phyloP scores from a whole-genome alignment of 2,888 invertebrate species.

The Eristalis tenax region DNA sequence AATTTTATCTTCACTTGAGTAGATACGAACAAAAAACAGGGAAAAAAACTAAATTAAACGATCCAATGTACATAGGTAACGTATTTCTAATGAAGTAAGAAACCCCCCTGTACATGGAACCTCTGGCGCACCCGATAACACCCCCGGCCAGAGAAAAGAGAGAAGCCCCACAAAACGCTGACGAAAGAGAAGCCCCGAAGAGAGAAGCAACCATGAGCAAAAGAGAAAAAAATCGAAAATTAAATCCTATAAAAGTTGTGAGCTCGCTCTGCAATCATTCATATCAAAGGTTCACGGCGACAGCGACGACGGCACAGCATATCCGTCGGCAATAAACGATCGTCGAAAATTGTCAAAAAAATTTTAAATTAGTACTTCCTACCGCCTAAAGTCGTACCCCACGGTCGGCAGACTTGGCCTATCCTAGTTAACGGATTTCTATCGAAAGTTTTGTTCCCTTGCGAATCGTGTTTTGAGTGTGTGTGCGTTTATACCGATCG shows the following conservation, averaged over 20 bases:
- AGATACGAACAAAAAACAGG: background rate
- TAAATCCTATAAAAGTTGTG: slow-evolving; percentile 69
- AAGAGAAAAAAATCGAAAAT: slow-evolving; percentile 65
- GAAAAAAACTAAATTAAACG: background rate
- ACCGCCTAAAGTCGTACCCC: background rate
- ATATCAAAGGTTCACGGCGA: slow-evolving; percentile 56
- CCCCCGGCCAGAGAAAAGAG: background rate
- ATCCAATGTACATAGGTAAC: background rate
- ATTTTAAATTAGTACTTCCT: background rate
- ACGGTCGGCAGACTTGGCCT: background rate
- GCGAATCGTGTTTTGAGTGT: slow-evolving; percentile 8
- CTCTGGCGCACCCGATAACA: background rate
- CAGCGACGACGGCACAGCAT: slow-evolving; percentile 36
- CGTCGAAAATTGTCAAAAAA: slow-evolving; percentile 47
- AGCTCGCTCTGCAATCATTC: slow-evolving; percentile 24
- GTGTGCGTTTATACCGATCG: slow-evolving; percentile 25
- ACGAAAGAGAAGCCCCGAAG: slow-evolving; percentile 41
- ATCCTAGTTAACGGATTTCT: background rate
- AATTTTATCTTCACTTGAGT: background rate
- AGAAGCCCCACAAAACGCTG: slow-evolving; percentile 13
- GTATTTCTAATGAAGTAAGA: background rate
- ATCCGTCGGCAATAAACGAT: slow-evolving; percentile 66
- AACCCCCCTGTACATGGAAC: background rate
- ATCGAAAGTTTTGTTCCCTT: background rate
- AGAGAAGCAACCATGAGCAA: slow-evolving; percentile 3